Evolutionary conservation across 1,140 invertebrate species (phyloP).

Genomic region (honey bee (Apis mellifera)): Amel_HAv3.1 CM009943.2:9528501-9529000

Average conservation of each 20-base stretch:
- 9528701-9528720: too few relatives aligned
- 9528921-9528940: too few relatives aligned
- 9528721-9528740: too few relatives aligned
- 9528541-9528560: background rate
- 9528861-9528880: too few relatives aligned
- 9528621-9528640: background rate
- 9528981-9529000: too few relatives aligned
- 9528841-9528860: too few relatives aligned
- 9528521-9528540: slow-evolving; percentile 22
- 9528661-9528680: too few relatives aligned
- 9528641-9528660: background rate
- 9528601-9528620: background rate
- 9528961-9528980: too few relatives aligned
- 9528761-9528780: background rate
- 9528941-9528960: too few relatives aligned
- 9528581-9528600: background rate
- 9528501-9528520: background rate
- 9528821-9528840: background rate
- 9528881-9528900: background rate
- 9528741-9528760: too few relatives aligned
- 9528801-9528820: slow-evolving; percentile 1
- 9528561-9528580: slow-evolving; percentile 10
- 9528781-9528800: background rate
- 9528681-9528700: too few relatives aligned
- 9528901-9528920: background rate